Base-by-base conservation (phyloP, 2,113 vertebrate genomes). In the Saimiri boliviensis region DNA sequence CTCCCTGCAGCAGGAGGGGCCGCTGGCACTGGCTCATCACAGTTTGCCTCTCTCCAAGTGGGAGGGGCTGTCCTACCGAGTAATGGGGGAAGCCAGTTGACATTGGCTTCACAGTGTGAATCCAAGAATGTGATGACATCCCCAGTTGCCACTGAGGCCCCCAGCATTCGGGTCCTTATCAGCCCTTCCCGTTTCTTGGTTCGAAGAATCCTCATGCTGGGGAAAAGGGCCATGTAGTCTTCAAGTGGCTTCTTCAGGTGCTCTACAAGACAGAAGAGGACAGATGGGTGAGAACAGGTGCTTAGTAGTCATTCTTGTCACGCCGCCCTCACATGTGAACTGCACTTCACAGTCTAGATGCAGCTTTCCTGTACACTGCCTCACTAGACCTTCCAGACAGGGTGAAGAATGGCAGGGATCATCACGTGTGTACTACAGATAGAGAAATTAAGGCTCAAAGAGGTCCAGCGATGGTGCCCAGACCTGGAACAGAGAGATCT, bases 41-140 rank as follows among this genome's bases (percentile, higher is more conserved):
- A 47, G 84, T 80, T 13, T 0, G 0, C 45, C 81, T 40, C 1
- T 40, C 40, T 73, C 4, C 10, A 35, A 32, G 32, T 79, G 79
- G 66, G 25, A 81, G 35, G 37, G 45, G 27, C 47, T 42, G 16
- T 0, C 98, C 98, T 96, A 99, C 99, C 99, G 2, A 99, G 96
- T 86, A 99, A 98, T 0, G 99, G 99, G 0, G 99, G 99, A 54
- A 99, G 99, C 99, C 99, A 99, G 98, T 99, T 99, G 95, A 99
- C 99, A 0, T 99, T 99, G 97, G 99, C 99, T 96, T 99, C 99
- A 4, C 99, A 99, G 97, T 99, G 99, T 0, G 99, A 99, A 94
- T 99, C 99, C 96, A 99, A 98, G 98, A 99, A 99, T 4, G 99
- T 99, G 98, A 99, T 99, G 98, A 99, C 99, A 0, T 99, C 99